Conservation (phyloP, 2,888 invertebrate genomes). For the Cyaniris semiargus region DNA sequence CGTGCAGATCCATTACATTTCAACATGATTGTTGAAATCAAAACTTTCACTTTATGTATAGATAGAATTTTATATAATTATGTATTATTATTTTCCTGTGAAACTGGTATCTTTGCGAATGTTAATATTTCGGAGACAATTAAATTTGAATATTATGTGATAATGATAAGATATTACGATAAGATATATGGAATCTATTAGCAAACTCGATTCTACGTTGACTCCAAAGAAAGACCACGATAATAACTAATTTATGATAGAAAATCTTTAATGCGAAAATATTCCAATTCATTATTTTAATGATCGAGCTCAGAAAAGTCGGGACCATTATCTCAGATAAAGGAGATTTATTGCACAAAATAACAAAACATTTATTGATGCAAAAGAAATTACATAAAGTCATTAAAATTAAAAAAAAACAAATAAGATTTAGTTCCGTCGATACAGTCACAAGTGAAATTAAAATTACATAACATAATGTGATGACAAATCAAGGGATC, state of each 20-base stretch:
- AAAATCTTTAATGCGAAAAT: not conserved
- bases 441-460: not conserved
- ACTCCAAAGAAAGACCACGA: not conserved
- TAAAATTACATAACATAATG: not conserved
- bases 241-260: not conserved
- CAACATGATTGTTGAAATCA: not conserved
- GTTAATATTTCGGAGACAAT: not conserved
- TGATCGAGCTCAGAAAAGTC: not conserved
- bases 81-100: not conserved
- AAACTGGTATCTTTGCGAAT: not conserved
- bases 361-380: not conserved
- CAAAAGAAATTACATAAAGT: not conserved
- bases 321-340: constrained; percentile 4
- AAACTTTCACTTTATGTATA: not conserved
- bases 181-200: not conserved
- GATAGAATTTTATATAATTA: not conserved
- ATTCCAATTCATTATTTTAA: not conserved
- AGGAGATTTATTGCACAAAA: constrained; percentile 1
- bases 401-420: not conserved
- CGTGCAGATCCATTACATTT: not conserved
- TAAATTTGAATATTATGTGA: constrained; percentile 1
- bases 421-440: not conserved
- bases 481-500: not conserved
- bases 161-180: not conserved
- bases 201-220: not conserved